Percentiles rank a stretch among this genome's conserved stretches.
These are phyloP conservation scores for Ditylenchus dipsaci DNA, from an alignment of 1,140 invertebrate genomes.

Conservation along the genomic window DNA sequence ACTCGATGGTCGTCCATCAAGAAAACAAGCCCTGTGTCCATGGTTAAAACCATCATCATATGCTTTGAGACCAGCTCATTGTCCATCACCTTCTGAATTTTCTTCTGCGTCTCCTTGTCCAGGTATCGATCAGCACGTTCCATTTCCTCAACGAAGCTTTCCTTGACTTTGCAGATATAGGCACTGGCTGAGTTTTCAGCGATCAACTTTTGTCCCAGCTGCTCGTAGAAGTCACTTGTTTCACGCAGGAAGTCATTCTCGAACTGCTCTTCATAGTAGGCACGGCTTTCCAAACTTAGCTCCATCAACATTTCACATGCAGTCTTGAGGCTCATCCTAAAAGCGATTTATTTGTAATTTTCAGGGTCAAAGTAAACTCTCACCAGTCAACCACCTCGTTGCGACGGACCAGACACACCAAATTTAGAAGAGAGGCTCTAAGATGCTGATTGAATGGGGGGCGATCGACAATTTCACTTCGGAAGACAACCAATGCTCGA, in stretches of 20 bases:
- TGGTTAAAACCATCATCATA: slow-evolving; percentile 99
- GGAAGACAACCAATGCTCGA: slow-evolving; percentile 92
- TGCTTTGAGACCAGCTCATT: slow-evolving; percentile 77
- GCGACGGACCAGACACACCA: slow-evolving; percentile 87
- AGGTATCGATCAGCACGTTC: slow-evolving; percentile 94
- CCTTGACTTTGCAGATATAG: slow-evolving; percentile 96
- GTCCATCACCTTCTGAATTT: slow-evolving; percentile 89
- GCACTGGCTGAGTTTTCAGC: slow-evolving; percentile 96
- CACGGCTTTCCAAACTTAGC: slow-evolving; percentile 84
- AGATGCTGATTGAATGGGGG: slow-evolving; percentile 30
- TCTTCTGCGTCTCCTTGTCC: slow-evolving; percentile 87
- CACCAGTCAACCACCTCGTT: slow-evolving; percentile 88
- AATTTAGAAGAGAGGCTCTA: slow-evolving; percentile 78
- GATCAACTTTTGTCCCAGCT: slow-evolving; percentile 97
- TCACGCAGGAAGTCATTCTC: slow-evolving; percentile 93
- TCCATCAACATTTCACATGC: slow-evolving; percentile 98
- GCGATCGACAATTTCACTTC: slow-evolving; percentile 70
- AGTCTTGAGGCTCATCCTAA: slow-evolving; percentile 87
- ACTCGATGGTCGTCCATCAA: slow-evolving; percentile 78
- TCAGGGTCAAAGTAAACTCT: neutral
- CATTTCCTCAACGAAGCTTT: slow-evolving; percentile 88
- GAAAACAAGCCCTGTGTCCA: slow-evolving; percentile 96
- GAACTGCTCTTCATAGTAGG: slow-evolving; percentile 97
- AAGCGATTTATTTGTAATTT: neutral
- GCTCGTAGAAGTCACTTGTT: slow-evolving; percentile 94